phyloP scores from a whole-genome alignment of 2,113 vertebrate genomes.

The Micronycteris hirsuta region DNA sequence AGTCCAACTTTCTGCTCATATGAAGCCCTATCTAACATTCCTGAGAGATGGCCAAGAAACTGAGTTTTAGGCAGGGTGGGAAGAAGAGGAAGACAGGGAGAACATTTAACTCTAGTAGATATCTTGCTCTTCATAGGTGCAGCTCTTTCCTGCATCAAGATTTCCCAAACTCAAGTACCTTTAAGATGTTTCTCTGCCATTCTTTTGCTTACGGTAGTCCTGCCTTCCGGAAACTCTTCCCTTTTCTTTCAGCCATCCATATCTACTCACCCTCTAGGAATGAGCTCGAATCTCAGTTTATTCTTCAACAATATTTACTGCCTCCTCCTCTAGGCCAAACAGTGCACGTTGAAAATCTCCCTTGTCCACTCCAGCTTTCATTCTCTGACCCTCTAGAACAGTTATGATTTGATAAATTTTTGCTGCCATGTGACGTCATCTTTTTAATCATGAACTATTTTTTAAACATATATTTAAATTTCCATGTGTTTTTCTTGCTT shows the following conservation, averaged over 20 bases:
- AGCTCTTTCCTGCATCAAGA: neutral
- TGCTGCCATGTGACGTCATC: neutral
- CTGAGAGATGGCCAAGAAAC: neutral
- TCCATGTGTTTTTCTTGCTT: neutral
- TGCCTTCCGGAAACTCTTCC: neutral
- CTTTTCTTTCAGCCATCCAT: neutral
- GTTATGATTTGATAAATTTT: neutral
- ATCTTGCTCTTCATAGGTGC: neutral
- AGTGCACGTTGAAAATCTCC: neutral
- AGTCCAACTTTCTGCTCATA: neutral
- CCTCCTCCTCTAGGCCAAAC: neutral
- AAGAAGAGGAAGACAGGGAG: neutral
- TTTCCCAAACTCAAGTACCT: neutral
- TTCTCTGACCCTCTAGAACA: neutral
- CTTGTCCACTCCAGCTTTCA: neutral
- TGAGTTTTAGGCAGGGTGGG: neutral
- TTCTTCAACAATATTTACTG: neutral
- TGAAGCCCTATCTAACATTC: neutral
- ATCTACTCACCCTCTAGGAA: neutral
- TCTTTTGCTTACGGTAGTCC: neutral
- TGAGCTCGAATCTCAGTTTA: neutral
- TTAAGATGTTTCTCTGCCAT: neutral
- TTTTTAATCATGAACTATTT: slow-evolving; percentile 19
- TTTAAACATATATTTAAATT: neutral
- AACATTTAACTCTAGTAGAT: neutral